These are phyloP conservation scores for Catalaphyllia jardinei DNA, from an alignment of 64 coral and sea anemone genomes.

Conservation along the genomic window DNA sequence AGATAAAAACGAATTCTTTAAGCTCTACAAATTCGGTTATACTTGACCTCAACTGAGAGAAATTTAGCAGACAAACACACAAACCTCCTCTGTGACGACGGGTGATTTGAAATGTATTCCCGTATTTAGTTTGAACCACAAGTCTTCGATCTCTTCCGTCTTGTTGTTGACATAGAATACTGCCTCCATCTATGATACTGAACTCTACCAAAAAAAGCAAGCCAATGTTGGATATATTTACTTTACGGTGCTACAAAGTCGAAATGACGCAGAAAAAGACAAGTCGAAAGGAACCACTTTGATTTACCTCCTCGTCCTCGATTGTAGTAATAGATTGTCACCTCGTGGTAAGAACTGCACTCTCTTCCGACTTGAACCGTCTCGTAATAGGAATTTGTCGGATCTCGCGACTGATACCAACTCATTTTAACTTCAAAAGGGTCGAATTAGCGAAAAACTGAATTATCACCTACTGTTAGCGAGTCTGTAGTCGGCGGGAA, in stretches of 20 bases:
- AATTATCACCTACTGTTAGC: no score
- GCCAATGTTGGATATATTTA: neutral
- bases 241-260: no score
- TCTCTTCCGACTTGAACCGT: neutral
- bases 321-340: neutral
- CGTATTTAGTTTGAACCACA: neutral
- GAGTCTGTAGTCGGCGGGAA: no score
- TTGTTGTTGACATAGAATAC: neutral
- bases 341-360: neutral
- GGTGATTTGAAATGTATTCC: neutral
- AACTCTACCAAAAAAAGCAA: neutral
- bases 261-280: neutral
- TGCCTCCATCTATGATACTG: neutral
- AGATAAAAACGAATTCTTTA: neutral
- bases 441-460: no score
- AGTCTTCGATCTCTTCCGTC: neutral
- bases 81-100: neutral
- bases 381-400: neutral
- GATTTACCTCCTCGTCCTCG: neutral
- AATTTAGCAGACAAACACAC: neutral
- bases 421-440: neutral
- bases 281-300: neutral
- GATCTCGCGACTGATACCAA: fast-evolving
- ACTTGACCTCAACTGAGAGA: neutral
- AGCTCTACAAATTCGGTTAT: neutral